Evolutionary conservation across 2,113 vertebrate genomes (phyloP).

Genomic region (Laticauda laticaudata): DNA sequence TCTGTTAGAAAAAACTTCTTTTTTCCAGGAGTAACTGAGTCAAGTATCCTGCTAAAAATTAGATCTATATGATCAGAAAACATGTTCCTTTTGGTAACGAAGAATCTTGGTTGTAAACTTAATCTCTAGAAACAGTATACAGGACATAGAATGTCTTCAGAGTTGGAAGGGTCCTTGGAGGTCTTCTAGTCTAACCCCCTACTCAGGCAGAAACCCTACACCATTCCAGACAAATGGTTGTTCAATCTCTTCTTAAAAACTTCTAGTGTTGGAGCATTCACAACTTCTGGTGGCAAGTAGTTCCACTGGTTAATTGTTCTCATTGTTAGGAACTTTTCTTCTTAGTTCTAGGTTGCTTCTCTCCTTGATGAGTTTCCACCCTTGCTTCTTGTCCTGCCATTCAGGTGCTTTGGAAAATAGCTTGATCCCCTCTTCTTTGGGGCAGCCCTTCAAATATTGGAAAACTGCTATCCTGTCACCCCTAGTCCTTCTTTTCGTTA

Average conservation of each 20-base stretch:
- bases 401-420: background rate
- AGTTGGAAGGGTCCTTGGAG: background rate
- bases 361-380: background rate
- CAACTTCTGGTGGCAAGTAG: background rate
- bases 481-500: background rate
- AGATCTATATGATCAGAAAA: background rate
- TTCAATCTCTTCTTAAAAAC: background rate
- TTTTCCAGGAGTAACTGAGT: background rate
- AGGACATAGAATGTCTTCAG: background rate
- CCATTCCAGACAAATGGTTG: background rate
- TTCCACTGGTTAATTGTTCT: background rate
- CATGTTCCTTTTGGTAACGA: background rate
- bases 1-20: background rate
- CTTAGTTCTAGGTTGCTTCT: background rate
- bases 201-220: background rate
- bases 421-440: fast-evolving
- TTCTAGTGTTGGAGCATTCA: background rate
- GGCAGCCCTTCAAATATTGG: background rate
- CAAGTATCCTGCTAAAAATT: background rate
- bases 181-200: background rate
- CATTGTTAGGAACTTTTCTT: background rate
- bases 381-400: background rate
- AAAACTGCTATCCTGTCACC: background rate
- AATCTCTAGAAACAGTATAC: background rate
- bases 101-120: background rate